phyloP scores from a whole-genome alignment of 2,113 vertebrate species.

The Chaetodon auriga region DNA sequence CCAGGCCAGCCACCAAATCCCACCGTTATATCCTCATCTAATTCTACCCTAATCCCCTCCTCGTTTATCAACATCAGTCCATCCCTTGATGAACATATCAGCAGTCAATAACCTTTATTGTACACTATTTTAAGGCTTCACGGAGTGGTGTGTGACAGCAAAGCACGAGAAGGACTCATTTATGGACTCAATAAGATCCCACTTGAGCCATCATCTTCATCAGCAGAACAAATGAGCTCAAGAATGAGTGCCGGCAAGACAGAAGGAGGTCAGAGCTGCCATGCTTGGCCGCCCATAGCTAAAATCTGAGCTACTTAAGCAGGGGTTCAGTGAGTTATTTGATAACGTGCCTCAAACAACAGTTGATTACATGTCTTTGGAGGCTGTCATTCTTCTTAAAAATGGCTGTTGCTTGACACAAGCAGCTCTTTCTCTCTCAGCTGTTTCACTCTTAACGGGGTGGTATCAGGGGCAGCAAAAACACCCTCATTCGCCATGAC shows the following conservation, averaged over 20 bases:
- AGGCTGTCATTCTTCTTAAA: not conserved
- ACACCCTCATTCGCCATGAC: slow-evolving; percentile 20
- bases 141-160: not conserved
- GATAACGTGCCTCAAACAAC: not conserved
- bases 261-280: not conserved
- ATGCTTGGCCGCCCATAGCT: no score
- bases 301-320: no score
- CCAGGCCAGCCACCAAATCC: slow-evolving; percentile 44
- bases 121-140: slow-evolving; percentile 2
- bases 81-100: not conserved
- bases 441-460: slow-evolving; percentile 17
- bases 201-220: not conserved
- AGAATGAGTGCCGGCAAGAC: not conserved
- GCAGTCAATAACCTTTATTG: not conserved
- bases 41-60: slow-evolving; percentile 11
- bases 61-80: slow-evolving; percentile 28
- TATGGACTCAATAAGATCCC: not conserved
- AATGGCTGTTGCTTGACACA: not conserved
- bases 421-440: slow-evolving; percentile 7
- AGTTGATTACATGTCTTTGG: slow-evolving; percentile 13
- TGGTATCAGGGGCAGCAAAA: slow-evolving; percentile 5
- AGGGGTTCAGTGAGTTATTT: slow-evolving; percentile 7
- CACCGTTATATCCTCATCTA: slow-evolving; percentile 32
- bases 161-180: not conserved
- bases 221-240: not conserved